Base-by-base conservation (phyloP, 2,797 vertebrate species). In the Alcedo atthis region DNA sequence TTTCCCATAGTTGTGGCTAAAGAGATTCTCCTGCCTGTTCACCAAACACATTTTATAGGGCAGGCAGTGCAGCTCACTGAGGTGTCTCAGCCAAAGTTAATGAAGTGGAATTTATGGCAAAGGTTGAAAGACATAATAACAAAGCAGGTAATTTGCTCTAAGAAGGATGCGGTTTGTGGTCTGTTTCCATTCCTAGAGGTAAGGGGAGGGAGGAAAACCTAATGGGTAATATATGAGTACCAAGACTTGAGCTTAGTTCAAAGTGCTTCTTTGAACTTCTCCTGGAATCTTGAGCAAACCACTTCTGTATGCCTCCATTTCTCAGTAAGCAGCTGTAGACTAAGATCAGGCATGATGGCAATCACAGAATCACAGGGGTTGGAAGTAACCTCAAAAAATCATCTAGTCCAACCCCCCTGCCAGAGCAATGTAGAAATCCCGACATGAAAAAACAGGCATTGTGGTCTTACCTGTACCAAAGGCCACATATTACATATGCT, bases 21-120 rank as follows among this genome's bases (percentile, higher is more conserved):
- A 64, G 46, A 51, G 30, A 48, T 85, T 90, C 57, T 87, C n/a
- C 9, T 76, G 43, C 22, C 46, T 75, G 42, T 28, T 83, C 67
- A 67, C 76, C 49, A 87, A 79, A 89, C 61, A 59, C 32, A 13
- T 92, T 94, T 96, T 81, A 83, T 42, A 85, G 54, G 32, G 76
- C 64, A 85, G 83, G n/a, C 42, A 89, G 28, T 30, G 62, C 76
- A 85, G 73, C 42, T 89, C 55, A 51, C 66, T 53, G 79, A 90
- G 67, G 79, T 87, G 81, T 93, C 94, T 78, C 5, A 3, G 76
- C 45, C 82, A 83, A 83, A 28, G 42, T 76, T 92, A 94, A 95
- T 85, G 73, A 96, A 93, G 79, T 93, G 84, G 76, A 94, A 90
- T 94, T 93, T 92, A 95, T 85, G 84, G 93, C 55, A 94, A 85